phyloP scores from a whole-genome alignment of 2,113 vertebrate species.

The Campylomormyrus tamandua region DNA sequence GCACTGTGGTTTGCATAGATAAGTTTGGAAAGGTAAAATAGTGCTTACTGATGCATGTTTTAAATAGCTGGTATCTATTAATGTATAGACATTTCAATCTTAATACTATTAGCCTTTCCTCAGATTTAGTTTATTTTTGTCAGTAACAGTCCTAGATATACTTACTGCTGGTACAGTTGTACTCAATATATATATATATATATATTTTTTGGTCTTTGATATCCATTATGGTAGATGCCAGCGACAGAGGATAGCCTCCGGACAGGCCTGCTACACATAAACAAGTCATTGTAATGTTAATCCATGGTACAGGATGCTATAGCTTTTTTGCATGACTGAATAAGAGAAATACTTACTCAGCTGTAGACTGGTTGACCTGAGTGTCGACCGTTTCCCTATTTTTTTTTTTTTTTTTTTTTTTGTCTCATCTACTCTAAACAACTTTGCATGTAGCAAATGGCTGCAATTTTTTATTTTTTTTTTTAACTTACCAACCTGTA shows the following conservation, averaged over 20 bases:
- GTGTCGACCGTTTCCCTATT: conserved; percentile 41
- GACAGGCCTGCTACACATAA: conserved; percentile 63
- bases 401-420: conserved; percentile 36
- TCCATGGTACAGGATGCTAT: conserved; percentile 64
- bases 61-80: conserved; percentile 99
- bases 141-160: conserved; percentile 84
- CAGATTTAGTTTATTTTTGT: conserved; percentile 77
- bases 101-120: conserved; percentile 78
- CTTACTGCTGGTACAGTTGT: conserved; percentile 99
- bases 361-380: conserved; percentile 45
- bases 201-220: conserved; percentile 59
- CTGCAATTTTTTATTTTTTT: conserved; percentile 45
- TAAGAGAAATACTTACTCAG: conserved; percentile 36
- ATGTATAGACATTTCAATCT: conserved; percentile 81
- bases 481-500: conserved; percentile 41
- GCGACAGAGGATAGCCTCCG: conserved; percentile 65
- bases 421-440: conserved; percentile 46
- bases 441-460: conserved; percentile 51
- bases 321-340: conserved; percentile 44
- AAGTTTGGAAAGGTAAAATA: conserved; percentile 70
- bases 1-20: conserved; percentile 74
- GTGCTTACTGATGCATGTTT: conserved; percentile 78
- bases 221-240: conserved; percentile 64
- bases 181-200: conserved; percentile 57
- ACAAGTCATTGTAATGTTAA: conserved; percentile 46